Evolutionary conservation across 2,797 vertebrate species (phyloP), one percentile per base, ranked within the genome.

Genomic region (Tenualosa thibaudeaui): DNA sequence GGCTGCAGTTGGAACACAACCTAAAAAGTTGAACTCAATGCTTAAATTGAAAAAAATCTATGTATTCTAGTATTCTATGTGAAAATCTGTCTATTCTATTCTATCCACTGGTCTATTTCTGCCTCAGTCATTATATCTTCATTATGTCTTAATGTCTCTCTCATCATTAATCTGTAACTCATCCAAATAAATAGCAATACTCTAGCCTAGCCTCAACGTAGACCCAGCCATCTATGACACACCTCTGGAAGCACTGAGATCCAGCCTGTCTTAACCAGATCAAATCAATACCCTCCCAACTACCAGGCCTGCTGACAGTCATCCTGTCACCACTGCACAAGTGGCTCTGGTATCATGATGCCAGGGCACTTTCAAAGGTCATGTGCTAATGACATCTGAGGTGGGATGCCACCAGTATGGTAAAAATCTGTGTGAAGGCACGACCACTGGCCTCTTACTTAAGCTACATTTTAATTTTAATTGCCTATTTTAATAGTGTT

Each of bases 291-390:
- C 40, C 71, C 71, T 78, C 71, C 43, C 71, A 78, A 46, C 71
- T 22, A 78, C 37, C 71, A 43, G 71, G 40, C 40, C 71, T 78
- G 71, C 71, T 78, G 71, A 40, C 71, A 78, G 71, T 78, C 71
- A 78, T 78, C 71, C 71, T 78, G 71, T 78, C 71, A 78, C 71
- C 71, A 78, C 71, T 43, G 71, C 71, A 43, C 22, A 17, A 43
- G 37, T 15, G 71, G 40, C 17, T 40, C 71, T 78, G 71, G 71
- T 78, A 40, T 78, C 71, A 78, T 78, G 71, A 78, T 17, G 71
- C 71, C 71, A 78, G 40, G 37, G 71, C 26, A 43, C 71, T 78
- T 78, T 40, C 71, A 78, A 78, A 78, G 71, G 71, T 78, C 71
- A 78, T 22, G 46, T 78, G 71, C 71, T 78, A 78, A 78, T 78